Evolutionary conservation across 1,140 invertebrate species (phyloP).

Genomic region (Semibalanus balanoides): DNA sequence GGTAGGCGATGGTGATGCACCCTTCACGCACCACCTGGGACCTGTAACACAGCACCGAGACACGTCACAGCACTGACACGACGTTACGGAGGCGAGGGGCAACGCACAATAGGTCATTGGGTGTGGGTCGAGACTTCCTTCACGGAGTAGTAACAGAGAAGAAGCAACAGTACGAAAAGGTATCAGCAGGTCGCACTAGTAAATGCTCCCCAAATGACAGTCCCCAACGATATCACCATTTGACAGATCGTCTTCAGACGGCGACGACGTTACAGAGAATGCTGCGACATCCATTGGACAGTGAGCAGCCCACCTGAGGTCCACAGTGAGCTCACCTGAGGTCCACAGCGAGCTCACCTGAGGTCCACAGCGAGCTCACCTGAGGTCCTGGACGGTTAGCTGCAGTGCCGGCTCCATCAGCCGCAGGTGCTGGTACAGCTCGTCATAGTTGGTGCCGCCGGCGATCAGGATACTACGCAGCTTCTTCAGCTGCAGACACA

Average conservation of each 20-base stretch:
- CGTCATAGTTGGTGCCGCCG: conserved; percentile 61
- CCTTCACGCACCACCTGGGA: conserved; percentile 82
- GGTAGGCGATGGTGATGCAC: conserved; percentile 83
- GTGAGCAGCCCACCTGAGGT: too few relatives aligned
- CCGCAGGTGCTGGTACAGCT: conserved; percentile 64
- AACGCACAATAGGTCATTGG: not conserved
- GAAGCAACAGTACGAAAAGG: too few relatives aligned
- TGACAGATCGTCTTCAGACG: not conserved
- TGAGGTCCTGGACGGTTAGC: conserved; percentile 70
- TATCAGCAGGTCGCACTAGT: too few relatives aligned
- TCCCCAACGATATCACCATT: not conserved
- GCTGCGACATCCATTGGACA: conserved; percentile 20
- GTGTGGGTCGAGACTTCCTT: too few relatives aligned
- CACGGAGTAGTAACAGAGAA: too few relatives aligned
- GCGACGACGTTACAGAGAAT: not conserved
- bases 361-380: too few relatives aligned
- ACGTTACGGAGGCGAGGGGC: too few relatives aligned
- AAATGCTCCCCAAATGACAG: too few relatives aligned
- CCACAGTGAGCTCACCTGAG: too few relatives aligned
- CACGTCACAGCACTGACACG: not conserved
- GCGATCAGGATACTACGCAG: conserved; percentile 65
- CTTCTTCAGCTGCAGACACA: conserved; percentile 53
- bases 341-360: too few relatives aligned
- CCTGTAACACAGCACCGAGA: conserved; percentile 24
- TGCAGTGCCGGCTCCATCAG: conserved; percentile 65